phyloP scores from a whole-genome alignment of 1,140 invertebrate species.

The Wasmannia auropunctata region DNA sequence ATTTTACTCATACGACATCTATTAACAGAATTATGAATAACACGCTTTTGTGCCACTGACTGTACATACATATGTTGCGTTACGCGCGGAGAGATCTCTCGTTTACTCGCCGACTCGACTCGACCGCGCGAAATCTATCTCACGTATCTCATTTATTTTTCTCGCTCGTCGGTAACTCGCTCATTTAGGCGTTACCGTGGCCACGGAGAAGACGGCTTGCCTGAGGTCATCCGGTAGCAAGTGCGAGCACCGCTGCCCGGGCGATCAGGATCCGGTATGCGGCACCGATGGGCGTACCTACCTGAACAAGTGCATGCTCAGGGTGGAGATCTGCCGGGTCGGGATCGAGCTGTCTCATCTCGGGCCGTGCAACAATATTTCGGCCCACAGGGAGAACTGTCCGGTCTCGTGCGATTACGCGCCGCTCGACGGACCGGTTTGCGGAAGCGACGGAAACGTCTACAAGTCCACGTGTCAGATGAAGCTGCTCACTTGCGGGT shows the following conservation, averaged over 20 bases:
- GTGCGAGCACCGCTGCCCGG: constrained; percentile 91
- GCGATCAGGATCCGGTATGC: constrained; percentile 95
- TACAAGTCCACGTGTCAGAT: constrained; percentile 97
- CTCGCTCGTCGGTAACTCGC: constrained; percentile 12
- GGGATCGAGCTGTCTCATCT: constrained; percentile 91
- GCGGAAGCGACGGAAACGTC: constrained; percentile 96
- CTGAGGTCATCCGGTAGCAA: constrained; percentile 90
- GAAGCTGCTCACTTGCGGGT: constrained; percentile 95
- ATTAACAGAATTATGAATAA: too few species aligned
- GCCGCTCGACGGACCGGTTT: constrained; percentile 94
- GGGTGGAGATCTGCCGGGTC: constrained; percentile 92
- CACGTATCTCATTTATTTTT: constrained; percentile 52
- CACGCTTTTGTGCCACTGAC: too few species aligned
- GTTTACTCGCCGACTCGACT: constrained; percentile 53
- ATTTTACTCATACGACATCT: too few species aligned
- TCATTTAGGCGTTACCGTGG: constrained; percentile 86
- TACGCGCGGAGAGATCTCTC: constrained; percentile 18
- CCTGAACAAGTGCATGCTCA: constrained; percentile 95
- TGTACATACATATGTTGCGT: too few species aligned
- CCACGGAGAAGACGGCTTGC: constrained; percentile 88
- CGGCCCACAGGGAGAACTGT: constrained; percentile 94
- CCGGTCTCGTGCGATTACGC: constrained; percentile 94
- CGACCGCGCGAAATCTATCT: constrained; percentile 32
- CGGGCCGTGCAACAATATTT: constrained; percentile 95
- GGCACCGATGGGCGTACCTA: constrained; percentile 96